Percentiles rank a stretch among this genome's conserved stretches.
phyloP scores from a whole-genome alignment of 1,140 invertebrate genomes.

The Drosophila repleta region DNA sequence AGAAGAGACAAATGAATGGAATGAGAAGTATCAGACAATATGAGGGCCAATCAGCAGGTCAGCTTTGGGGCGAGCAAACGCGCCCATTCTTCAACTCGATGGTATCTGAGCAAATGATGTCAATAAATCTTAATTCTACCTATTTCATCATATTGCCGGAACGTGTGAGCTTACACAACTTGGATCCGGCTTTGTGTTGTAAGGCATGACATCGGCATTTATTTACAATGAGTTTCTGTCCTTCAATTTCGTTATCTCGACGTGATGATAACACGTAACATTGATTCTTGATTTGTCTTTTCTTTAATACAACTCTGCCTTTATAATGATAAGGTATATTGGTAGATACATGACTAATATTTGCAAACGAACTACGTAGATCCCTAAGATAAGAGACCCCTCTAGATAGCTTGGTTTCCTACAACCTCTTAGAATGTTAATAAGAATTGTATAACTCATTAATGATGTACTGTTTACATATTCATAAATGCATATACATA shows the following conservation, averaged over 20 bases:
- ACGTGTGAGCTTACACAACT: background rate
- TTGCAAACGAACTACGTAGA: slow-evolving; percentile 3
- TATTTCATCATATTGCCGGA: slow-evolving; percentile 22
- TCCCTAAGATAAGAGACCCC: background rate
- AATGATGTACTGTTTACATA: background rate
- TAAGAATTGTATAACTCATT: background rate
- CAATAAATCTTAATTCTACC: slow-evolving; percentile 51
- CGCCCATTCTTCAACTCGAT: slow-evolving; percentile 17
- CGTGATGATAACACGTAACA: slow-evolving; percentile 10
- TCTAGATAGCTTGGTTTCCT: background rate
- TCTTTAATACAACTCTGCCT: background rate
- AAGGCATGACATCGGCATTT: background rate
- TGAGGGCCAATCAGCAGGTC: slow-evolving; percentile 37
- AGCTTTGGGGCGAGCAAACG: slow-evolving; percentile 5
- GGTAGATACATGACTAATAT: background rate
- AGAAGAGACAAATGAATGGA: slow-evolving; percentile 36
- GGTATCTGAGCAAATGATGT: slow-evolving; percentile 46
- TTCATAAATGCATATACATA: too few relatives aligned
- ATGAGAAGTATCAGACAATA: slow-evolving; percentile 14
- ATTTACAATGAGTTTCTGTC: slow-evolving; percentile 16
- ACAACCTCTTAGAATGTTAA: background rate
- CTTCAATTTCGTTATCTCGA: background rate
- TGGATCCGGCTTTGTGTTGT: slow-evolving; percentile 17
- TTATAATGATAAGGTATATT: slow-evolving; percentile 10
- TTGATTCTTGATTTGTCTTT: background rate